Evolutionary conservation across 2,113 vertebrate genomes (phyloP), one percentile per base, ranked within the genome.

Genomic region (Indicator indicator): DNA sequence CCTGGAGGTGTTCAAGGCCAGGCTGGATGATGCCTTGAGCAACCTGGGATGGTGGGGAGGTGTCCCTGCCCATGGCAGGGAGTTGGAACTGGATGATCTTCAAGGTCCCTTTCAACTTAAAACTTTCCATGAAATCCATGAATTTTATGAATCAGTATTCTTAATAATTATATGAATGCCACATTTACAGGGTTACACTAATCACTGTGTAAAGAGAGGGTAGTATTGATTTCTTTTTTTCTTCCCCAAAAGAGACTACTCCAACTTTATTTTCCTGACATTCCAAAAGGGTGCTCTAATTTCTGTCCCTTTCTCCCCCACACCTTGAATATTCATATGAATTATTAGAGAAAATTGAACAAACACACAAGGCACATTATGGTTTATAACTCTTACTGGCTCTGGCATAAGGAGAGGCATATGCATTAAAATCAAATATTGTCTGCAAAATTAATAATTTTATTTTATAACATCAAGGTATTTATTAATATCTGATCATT

Each of bases 291-390:
- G 23, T 26, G 3, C 1, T 67, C 9, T 67, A 16, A 8, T 63
- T 32, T 76, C 33, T 33, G 2, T n/a, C 8, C 44, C 21, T 48
- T 33, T 12, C 12, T 5, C 8, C 26, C 11, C 7, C 68, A 52
- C n/a, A 44, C 42, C 42, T 44, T 46, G 11, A 92, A 86, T 82
- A 74, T 78, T 46, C 11, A 40, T 17, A 30, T 62, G 33, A 90
- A 90, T 74, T 62, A 68, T 32, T 13, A 94, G 42, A 62, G 93
- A 94, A 93, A 95, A 95, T 12, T 84, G 69, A 59, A 63, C 81
- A 95, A 96, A 81, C n/a, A 56, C 42, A 72, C 0, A 2, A 78
- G 14, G 5, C 21, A 59, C 11, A 68, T 52, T 1, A 1, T 40
- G 77, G 38, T 77, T 90, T 24, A 3, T 42, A 76, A 52, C 4